A percentile compares a stretch with the other conserved stretches of the same genome.
Evolutionary conservation across 2,888 invertebrate genomes (phyloP).

Genomic region (Unio delphinus): DNA sequence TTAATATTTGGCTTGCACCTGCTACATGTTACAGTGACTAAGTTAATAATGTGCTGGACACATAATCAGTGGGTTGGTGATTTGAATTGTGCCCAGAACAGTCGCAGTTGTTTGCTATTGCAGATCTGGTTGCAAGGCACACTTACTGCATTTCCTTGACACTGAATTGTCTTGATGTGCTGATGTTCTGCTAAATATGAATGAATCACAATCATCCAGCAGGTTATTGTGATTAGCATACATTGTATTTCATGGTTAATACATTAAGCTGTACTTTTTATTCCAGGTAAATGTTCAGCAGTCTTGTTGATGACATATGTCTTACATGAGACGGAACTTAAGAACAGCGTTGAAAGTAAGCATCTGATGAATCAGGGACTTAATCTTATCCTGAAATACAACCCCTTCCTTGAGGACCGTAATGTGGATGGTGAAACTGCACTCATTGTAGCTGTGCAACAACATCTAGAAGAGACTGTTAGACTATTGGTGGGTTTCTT

Average conservation of each 20-base stretch:
- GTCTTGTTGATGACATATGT: constrained; percentile 62
- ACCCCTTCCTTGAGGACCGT: constrained; percentile 57
- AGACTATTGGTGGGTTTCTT: constrained; percentile 59
- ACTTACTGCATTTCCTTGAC: no score
- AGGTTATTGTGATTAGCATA: background rate
- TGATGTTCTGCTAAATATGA: background rate
- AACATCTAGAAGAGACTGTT: constrained; percentile 44
- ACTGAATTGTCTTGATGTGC: background rate
- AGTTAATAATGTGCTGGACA: no score
- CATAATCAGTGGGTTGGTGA: no score
- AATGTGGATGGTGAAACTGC: constrained; percentile 64
- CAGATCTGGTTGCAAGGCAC: no score
- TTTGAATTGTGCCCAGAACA: no score
- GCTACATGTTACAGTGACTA: no score
- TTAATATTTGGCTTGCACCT: no score
- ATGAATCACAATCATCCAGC: background rate
- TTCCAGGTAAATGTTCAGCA: constrained; percentile 60
- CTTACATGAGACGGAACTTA: constrained; percentile 22
- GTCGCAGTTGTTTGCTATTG: no score
- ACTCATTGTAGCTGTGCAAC: constrained; percentile 62
- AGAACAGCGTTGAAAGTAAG: background rate
- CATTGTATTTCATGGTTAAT: background rate
- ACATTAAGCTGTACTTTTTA: background rate
- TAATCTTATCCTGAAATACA: constrained; percentile 53
- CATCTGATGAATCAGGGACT: constrained; percentile 45